These are phyloP conservation scores for Tromatobia lineatoria DNA, from an alignment of 2,888 invertebrate species.

Conservation along the genomic window DNA sequence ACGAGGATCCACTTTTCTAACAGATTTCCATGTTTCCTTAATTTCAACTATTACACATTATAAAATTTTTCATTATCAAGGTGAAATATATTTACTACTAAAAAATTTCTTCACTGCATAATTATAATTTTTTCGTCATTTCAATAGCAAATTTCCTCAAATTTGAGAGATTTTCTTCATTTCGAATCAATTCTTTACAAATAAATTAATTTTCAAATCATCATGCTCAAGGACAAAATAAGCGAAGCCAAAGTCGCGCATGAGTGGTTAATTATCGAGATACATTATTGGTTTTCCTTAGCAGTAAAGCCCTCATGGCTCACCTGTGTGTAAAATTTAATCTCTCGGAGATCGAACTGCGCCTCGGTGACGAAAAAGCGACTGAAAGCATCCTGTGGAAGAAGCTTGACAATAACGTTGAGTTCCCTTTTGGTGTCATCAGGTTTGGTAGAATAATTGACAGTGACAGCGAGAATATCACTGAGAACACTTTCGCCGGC, in stretches of 20 bases:
- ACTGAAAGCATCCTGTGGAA: constrained; percentile 93
- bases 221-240: background rate
- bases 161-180: too few relatives aligned
- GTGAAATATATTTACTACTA: too few relatives aligned
- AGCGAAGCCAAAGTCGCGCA: background rate
- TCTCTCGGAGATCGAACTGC: constrained; percentile 93
- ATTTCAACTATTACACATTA: too few relatives aligned
- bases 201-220: too few relatives aligned
- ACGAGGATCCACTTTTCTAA: too few relatives aligned
- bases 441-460: constrained; percentile 87
- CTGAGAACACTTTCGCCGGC: constrained; percentile 92
- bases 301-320: constrained; percentile 73
- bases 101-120: too few relatives aligned
- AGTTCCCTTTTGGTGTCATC: constrained; percentile 83
- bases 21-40: too few relatives aligned
- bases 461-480: constrained; percentile 91
- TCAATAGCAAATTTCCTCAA: too few relatives aligned
- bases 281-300: background rate
- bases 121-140: too few relatives aligned
- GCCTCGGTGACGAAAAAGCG: constrained; percentile 93
- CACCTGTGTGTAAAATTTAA: constrained; percentile 93
- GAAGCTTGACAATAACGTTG: constrained; percentile 90
- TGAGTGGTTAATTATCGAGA: constrained; percentile 20
- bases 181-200: too few relatives aligned
- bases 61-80: too few relatives aligned